Percentiles rank a stretch among this genome's conserved stretches.
Conservation (phyloP, 2,888 invertebrate species). For the Eudasyphora cyanicolor region DNA sequence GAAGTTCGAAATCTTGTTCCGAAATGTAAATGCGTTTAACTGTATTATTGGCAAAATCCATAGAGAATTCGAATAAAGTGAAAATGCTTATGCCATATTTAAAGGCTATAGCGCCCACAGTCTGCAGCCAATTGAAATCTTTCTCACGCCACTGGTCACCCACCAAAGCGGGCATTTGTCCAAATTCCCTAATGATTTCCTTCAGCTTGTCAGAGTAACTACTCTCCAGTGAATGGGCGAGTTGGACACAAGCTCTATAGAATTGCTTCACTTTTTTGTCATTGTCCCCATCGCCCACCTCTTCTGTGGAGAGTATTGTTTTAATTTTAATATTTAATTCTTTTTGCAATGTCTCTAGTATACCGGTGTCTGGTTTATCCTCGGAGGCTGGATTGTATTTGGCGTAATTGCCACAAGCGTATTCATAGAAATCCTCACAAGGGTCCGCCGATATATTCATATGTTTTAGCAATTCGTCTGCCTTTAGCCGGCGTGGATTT, state of each 20-base stretch:
- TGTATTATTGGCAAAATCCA: constrained; percentile 58
- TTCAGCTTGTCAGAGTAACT: neutral
- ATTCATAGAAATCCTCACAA: constrained; percentile 74
- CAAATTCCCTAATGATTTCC: constrained; percentile 60
- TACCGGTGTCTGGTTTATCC: constrained; percentile 61
- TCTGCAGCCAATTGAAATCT: constrained; percentile 58
- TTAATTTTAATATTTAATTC: constrained; percentile 62
- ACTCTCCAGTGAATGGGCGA: neutral
- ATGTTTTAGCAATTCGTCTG: constrained; percentile 72
- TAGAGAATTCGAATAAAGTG: constrained; percentile 51
- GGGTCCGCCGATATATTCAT: constrained; percentile 69
- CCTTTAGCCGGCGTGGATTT: constrained; percentile 70
- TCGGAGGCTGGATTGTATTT: constrained; percentile 69
- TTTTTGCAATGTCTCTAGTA: neutral
- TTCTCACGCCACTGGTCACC: constrained; percentile 45
- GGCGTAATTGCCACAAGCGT: constrained; percentile 76
- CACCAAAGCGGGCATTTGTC: neutral
- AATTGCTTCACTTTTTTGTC: neutral
- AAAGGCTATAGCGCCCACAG: constrained; percentile 48
- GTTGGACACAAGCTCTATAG: neutral
- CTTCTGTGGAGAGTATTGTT: constrained; percentile 62
- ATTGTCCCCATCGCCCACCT: neutral
- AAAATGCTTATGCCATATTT: constrained; percentile 54
- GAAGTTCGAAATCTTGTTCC: constrained; percentile 67
- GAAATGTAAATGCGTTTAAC: constrained; percentile 71